Base-by-base conservation (phyloP, 2,797 vertebrate species). In the Chrysocyon brachyurus region DNA sequence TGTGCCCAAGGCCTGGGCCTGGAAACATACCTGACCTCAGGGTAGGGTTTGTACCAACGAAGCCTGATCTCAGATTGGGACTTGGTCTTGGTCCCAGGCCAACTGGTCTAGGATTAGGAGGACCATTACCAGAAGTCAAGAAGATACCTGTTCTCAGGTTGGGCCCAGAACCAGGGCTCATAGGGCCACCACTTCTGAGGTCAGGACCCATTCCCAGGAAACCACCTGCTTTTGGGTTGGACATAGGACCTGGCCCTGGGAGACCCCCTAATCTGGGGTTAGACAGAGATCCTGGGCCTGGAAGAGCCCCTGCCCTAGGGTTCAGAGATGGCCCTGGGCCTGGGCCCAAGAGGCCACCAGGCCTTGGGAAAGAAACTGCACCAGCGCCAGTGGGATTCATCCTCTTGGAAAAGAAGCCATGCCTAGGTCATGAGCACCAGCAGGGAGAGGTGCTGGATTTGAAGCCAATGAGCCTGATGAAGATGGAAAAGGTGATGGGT, bases 191-290 rank as follows among this genome's bases (percentile, higher is more conserved):
- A 96, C 93, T 84, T 96, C 98, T 96, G 26, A 89, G 94, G 15
- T 96, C 94, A 95, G 96, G 96, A 95, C 95, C 91, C 15, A 84
- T 84, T 97, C 97, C 98, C 72, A 98, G 68, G 33, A 98, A 96
- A 79, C 98, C 96, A 88, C 97, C 91, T 79, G 92, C 61, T 77
- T 97, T 98, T 54, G 94, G 89, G 63, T 94, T 97, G 40, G 97
- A 52, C 94, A 97, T 91, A 64, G 96, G 98, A 40, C 97, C 93
- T 68, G 97, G 88, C 24, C 93, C 96, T 36, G 97, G 90, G 57
- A 98, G 94, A 81, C 97, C 85, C 57, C 96, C 97, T 97, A 97
- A 78, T 46, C 97, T 97, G 26, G 97, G 96, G 64, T 97, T 98
- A 91, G 97, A 96, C 95, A 98, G 46, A 95, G 97, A 96, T 14